A percentile compares a stretch with the other conserved stretches of the same genome.
phyloP scores from a whole-genome alignment of 2,888 invertebrate species.

The Leptopilina drosophilae region DNA sequence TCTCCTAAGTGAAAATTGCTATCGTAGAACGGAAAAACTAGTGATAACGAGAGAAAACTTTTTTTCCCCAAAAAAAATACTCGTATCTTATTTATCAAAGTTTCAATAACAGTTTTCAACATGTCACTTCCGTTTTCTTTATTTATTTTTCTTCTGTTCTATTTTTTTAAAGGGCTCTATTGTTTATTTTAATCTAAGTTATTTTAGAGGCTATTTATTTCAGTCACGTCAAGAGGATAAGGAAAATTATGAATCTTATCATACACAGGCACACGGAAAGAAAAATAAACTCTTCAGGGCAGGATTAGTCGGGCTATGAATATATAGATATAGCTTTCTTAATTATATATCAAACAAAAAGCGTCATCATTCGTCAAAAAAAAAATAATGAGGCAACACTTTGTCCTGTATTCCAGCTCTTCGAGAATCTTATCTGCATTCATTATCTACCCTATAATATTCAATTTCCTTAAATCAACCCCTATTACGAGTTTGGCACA shows the following conservation, averaged over 20 bases:
- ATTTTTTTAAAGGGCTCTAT: background rate
- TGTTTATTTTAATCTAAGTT: background rate
- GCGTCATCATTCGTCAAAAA: background rate
- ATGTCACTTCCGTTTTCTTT: too few species aligned
- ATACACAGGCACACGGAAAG: background rate
- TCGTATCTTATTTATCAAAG: too few species aligned
- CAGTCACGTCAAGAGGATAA: background rate
- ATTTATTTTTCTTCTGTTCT: too few species aligned
- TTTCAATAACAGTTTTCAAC: too few species aligned
- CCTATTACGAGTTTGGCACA: background rate
- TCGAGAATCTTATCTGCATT: background rate
- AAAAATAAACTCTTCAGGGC: background rate
- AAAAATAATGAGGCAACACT: background rate
- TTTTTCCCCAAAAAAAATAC: too few species aligned
- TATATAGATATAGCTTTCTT: background rate
- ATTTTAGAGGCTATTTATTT: background rate
- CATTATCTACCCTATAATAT: background rate
- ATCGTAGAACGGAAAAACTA: too few species aligned
- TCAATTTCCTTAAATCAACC: slow-evolving; percentile 9
- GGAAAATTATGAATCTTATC: background rate
- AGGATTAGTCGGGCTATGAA: too few species aligned
- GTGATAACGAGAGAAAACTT: too few species aligned
- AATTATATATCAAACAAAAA: background rate
- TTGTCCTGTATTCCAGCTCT: background rate
- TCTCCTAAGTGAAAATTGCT: too few species aligned